Base-by-base conservation (phyloP, 2,113 vertebrate species). In the Alethe castanea region DNA sequence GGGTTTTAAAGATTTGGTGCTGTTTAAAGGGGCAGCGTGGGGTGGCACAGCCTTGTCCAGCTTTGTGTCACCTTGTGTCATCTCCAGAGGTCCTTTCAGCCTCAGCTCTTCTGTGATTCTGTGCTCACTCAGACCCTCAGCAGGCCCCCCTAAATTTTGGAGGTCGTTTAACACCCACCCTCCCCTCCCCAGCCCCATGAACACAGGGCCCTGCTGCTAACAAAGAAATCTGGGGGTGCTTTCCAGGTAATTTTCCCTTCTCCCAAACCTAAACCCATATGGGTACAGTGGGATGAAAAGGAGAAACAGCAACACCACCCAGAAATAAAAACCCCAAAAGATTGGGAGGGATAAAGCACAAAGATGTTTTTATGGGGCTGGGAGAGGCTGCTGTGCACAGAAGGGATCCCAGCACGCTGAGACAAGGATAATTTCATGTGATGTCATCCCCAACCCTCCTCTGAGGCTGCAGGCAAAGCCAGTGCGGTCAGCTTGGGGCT, bases 381-480 rank as follows among this genome's bases (percentile, higher is more conserved):
- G 67, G 71, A 38, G 86, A 92, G 94, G 86, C 76, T 76, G 70
- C 73, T 33, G 60, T 1, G 2, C 12, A 2, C 71, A 19, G 64
- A 9, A 70, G 77, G 82, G 76, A 77, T 85, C 81, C 54, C 72
- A 9, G 56, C 70, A 4, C 8, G 82, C 83, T 19, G 91, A 20
- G 61, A 47, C 87, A 91, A 76, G 70, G 81, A 47, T 9, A 1
- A 40, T 82, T 95, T n/a, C 35, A 5, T 78, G 77, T 78, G 77
- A 89, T 85, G 94, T 64, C 53, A 94, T 62, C 84, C n/a, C 84
- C 89, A 31, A 31, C 29, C 2, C 52, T 50, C 66, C 19, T 1
- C 40, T 13, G 81, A 23, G 90, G 94, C 86, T 91, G 44, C 60
- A 9, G 92, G 89, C 89, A 71, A 22, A 53, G 88, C 28, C 81